Evolutionary conservation across 2,797 vertebrate species (phyloP).

Genomic region (Bucorvus abyssinicus): DNA sequence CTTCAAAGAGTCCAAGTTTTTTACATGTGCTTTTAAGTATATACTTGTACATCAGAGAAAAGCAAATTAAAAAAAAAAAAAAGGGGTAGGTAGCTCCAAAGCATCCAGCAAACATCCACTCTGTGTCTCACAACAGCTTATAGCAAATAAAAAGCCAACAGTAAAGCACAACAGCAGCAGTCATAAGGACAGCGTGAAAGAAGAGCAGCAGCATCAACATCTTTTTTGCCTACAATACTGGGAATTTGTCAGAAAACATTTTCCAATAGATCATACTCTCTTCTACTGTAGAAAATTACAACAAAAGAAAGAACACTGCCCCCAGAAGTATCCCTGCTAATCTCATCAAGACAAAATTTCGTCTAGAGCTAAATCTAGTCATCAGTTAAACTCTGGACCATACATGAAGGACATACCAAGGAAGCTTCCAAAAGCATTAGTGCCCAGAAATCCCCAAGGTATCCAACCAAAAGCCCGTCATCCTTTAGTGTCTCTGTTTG

Average conservation of each 20-base stretch:
- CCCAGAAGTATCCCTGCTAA: not conserved
- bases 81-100: not conserved
- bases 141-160: not conserved
- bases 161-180: not conserved
- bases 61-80: fast-evolving
- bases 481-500: not conserved
- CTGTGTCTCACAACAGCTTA: not conserved
- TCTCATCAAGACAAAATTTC: not conserved
- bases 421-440: not conserved
- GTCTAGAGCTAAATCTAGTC: not conserved
- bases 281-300: not conserved
- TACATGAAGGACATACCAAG: not conserved
- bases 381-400: not conserved
- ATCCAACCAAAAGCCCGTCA: not conserved
- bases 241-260: not conserved
- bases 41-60: not conserved
- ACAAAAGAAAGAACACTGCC: not conserved
- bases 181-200: not conserved
- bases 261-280: not conserved
- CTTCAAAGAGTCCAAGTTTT: not conserved
- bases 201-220: not conserved
- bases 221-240: not conserved
- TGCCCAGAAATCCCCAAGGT: not conserved
- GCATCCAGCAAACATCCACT: not conserved
- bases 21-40: not conserved